These are phyloP conservation scores for Rhorus exstirpatorius DNA, from an alignment of 2,888 invertebrate genomes.

Conservation along the genomic window DNA sequence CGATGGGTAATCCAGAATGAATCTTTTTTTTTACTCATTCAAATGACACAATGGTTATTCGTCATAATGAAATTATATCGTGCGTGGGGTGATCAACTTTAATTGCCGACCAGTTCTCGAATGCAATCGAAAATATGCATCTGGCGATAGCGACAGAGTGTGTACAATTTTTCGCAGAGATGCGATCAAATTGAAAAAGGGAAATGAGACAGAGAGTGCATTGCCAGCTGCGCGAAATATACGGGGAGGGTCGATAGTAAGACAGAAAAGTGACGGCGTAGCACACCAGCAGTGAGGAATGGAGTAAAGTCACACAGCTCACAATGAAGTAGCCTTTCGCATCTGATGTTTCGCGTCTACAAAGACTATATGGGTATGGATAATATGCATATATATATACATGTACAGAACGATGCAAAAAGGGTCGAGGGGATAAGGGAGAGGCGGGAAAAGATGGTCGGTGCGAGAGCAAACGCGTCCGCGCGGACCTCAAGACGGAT, in stretches of 20 bases:
- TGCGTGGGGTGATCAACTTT: no score
- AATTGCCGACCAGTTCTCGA: neutral
- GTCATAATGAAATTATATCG: no score
- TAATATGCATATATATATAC: constrained; percentile 7
- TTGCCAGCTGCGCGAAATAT: neutral
- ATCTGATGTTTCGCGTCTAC: constrained; percentile 36
- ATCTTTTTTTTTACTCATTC: no score
- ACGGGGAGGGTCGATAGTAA: constrained; percentile 2
- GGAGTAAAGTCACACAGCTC: constrained; percentile 44
- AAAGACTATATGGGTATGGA: neutral
- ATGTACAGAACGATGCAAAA: constrained; percentile 59
- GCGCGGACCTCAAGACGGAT: constrained; percentile 83
- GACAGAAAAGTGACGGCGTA: constrained; percentile 38
- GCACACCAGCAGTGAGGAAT: constrained; percentile 23
- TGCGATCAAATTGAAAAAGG: constrained; percentile 14
- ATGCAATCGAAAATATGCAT: neutral
- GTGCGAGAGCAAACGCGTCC: constrained; percentile 67
- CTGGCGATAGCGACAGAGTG: neutral
- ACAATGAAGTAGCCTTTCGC: constrained; percentile 42
- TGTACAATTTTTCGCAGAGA: constrained; percentile 5
- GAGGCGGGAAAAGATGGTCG: constrained; percentile 57
- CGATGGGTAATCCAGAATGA: no score
- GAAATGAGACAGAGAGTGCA: constrained; percentile 4
- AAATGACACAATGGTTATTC: neutral
- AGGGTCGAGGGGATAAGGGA: constrained; percentile 46